Evolutionary conservation across 2,113 vertebrate species (phyloP).

Genomic region (Sinocyclocheilus maitianheensis): DNA sequence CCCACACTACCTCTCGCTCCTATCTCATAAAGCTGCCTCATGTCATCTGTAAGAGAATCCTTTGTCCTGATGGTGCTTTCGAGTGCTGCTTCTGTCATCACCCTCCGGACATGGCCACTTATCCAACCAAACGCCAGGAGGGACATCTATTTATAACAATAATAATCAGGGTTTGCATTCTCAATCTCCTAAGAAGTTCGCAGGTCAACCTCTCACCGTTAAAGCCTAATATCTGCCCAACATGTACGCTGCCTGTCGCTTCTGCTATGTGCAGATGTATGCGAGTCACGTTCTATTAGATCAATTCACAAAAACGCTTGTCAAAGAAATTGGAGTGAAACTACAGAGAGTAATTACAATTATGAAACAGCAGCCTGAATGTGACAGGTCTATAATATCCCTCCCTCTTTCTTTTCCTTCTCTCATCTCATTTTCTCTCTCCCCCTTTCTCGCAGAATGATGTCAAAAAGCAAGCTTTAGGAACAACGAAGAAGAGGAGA

Average conservation of each 20-base stretch:
- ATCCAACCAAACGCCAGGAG: constrained; percentile 46
- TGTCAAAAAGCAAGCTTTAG: not conserved
- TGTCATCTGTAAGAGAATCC: constrained; percentile 58
- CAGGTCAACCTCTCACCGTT: constrained; percentile 12
- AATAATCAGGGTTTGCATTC: constrained; percentile 33
- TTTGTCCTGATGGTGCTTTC: constrained; percentile 65
- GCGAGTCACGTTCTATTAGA: not conserved
- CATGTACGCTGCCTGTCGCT: not conserved
- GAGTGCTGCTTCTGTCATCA: constrained; percentile 65
- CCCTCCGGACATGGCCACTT: constrained; percentile 52
- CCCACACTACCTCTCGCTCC: constrained; percentile 29
- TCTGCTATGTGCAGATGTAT: not conserved
- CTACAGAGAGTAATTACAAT: not conserved
- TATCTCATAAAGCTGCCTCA: constrained; percentile 48
- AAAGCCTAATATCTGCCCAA: constrained; percentile 18
- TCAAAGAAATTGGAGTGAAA: not conserved
- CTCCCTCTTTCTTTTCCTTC: constrained; percentile 50
- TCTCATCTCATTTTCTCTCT: constrained; percentile 57
- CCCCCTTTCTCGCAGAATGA: constrained; percentile 50
- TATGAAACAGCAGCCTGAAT: not conserved
- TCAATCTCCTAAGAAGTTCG: constrained; percentile 37
- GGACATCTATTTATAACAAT: constrained; percentile 50
- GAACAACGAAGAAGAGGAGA: not conserved
- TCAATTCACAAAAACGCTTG: not conserved
- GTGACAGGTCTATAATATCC: constrained; percentile 24